Evolutionary conservation across 2,797 vertebrate genomes (phyloP), one percentile per base, ranked within the genome.

Genomic region (Discoglossus pictus): DNA sequence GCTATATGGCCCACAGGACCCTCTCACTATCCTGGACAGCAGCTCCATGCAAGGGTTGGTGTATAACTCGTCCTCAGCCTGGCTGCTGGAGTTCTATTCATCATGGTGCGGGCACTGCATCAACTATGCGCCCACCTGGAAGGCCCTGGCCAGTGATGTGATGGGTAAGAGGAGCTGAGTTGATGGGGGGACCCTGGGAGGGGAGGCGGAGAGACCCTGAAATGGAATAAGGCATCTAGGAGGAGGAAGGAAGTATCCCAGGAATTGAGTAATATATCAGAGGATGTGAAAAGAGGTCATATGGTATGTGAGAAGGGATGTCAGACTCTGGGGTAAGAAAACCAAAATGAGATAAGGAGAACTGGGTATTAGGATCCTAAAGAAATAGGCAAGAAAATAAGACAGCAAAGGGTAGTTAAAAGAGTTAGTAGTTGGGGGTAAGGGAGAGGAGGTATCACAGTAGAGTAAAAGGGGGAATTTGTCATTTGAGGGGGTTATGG

Each of bases 41-140:
- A 62, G 82, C 44, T 88, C 78, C 67, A 75, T 94, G 55, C 84
- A 85, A 74, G 63, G 50, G 59, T 76, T 86, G 47, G 78, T 96
- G 58, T 76, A 59, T 15, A 93, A 93, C 88, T 93, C 94, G 4
- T 89, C 92, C 15, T 81, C 88, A 68, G 93, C 94, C 64, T 98
- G 96, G 95, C 78, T 97, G 35, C 76, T 97, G 77, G 94, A 97
- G 92, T 98, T 98, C 80, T 97, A 89, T 86, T 96, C 94, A 10
- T 97, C 94, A 62, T 94, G 93, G 91, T 98, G 96, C 73, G 93
- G 96, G 53, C 96, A 98, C 85, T 98, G 96, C 80, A 78, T 94
- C 85, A 91, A 91, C 82, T 97, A 93, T 83, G 96, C 96, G 50
- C 86, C 91, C 75, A 93, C 92, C 18, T 98, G 94, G 95, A 92